Percentiles rank a stretch among this genome's conserved stretches.
Conservation (phyloP, 1,140 invertebrate genomes). For the Drosophila nigromelanica region DNA sequence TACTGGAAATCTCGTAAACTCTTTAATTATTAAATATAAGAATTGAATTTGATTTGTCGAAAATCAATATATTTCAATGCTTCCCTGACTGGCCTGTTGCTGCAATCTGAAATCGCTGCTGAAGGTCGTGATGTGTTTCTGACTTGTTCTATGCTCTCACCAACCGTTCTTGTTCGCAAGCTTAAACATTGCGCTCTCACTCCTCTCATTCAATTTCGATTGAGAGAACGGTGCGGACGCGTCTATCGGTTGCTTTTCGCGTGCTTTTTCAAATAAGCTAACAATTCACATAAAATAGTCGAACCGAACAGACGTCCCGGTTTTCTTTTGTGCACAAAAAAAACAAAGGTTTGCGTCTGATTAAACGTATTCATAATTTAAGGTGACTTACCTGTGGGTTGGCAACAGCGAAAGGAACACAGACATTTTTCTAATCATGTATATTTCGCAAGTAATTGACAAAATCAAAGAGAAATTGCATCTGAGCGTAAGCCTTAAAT, state of each 20-base stretch:
- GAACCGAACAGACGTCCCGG: slow-evolving; percentile 36
- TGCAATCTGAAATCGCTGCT: not conserved
- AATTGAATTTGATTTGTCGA: too few species aligned
- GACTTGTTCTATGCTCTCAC: slow-evolving; percentile 6
- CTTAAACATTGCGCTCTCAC: slow-evolving; percentile 4
- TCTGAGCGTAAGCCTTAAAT: slow-evolving; percentile 59
- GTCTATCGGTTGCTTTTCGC: slow-evolving; percentile 1
- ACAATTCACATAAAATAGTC: slow-evolving; percentile 30
- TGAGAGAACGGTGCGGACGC: not conserved
- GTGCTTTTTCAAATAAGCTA: slow-evolving; percentile 27
- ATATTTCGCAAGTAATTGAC: slow-evolving; percentile 60
- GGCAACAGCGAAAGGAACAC: not conserved
- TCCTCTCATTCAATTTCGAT: slow-evolving; percentile 14
- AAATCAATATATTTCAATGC: not conserved
- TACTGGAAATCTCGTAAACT: not conserved
- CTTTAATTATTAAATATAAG: not conserved
- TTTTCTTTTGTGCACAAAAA: slow-evolving; percentile 17
- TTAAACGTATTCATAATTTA: slow-evolving; percentile 24
- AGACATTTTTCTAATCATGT: slow-evolving; percentile 27
- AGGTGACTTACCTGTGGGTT: slow-evolving; percentile 22
- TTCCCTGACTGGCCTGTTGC: not conserved
- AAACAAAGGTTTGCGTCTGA: slow-evolving; percentile 22
- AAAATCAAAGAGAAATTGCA: slow-evolving; percentile 68
- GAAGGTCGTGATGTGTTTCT: not conserved
- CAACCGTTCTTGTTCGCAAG: not conserved